These are phyloP conservation scores for Aegypius monachus DNA, from an alignment of 2,113 vertebrate genomes.

Conservation along the genomic window DNA sequence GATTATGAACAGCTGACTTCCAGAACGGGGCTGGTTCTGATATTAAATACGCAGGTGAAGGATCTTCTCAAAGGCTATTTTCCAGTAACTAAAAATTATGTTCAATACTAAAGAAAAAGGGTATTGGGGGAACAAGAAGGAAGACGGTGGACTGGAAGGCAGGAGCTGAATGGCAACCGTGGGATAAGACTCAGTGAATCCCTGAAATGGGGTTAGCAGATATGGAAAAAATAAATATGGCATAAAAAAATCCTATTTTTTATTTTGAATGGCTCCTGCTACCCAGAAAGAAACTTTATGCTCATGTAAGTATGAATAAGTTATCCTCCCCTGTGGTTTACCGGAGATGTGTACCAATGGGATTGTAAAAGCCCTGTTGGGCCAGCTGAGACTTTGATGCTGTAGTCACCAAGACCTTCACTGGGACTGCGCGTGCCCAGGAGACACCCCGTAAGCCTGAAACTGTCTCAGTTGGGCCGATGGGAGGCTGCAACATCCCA, in stretches of 20 bases:
- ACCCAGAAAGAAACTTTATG: background rate
- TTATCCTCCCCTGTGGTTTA: background rate
- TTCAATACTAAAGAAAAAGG: background rate
- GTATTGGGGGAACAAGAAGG: background rate
- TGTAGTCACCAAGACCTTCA: background rate
- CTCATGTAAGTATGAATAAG: background rate
- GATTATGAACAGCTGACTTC: background rate
- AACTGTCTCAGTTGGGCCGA: rapidly evolving
- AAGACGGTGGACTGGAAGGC: background rate
- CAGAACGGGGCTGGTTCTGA: background rate
- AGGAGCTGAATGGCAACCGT: background rate
- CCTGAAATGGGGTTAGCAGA: background rate
- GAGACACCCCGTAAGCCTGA: no score
- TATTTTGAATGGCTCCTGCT: background rate
- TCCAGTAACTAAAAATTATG: background rate
- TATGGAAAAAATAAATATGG: background rate
- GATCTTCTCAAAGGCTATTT: background rate
- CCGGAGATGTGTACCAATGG: background rate
- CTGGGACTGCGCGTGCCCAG: no score
- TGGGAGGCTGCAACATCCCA: rapidly evolving
- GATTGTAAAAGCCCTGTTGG: background rate
- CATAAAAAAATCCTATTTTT: background rate
- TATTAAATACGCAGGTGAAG: background rate
- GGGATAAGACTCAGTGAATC: background rate
- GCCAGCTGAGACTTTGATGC: background rate